Evolutionary conservation across 2,888 invertebrate genomes (phyloP), one percentile per base, ranked within the genome.

Genomic region (Steinernema scapterisci): DNA sequence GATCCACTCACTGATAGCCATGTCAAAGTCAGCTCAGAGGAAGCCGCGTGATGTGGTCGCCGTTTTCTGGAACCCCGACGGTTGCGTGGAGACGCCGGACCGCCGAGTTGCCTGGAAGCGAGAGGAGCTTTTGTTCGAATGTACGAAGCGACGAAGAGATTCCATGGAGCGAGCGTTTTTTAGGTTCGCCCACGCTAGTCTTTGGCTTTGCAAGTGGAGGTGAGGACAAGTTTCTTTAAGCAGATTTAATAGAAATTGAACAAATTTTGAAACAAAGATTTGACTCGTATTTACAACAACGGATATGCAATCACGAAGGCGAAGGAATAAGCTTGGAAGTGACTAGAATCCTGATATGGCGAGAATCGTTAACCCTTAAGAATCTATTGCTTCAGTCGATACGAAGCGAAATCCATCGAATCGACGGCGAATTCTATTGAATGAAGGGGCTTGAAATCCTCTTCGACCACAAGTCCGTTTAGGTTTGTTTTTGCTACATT

Each of bases 1-100:
- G 54, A 21, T 54, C 51, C 27, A 25, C 63, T 31, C 27, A 63
- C 63, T 63, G 63, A 63, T 21, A n/a, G 63, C 16, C 63, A 63
- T 63, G 52, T 16, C 38, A 38, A 9, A 38, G 38, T 48, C 48
- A n/a, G n/a, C 48, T 48, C 27, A 31, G 31, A n/a, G 63, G 31
- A 25, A 21, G 38, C 31, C 27, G 63, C 21, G 63, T 11, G n/a
- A 6, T 3, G 31, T 13, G 21, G 7, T 13, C 25, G 63, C 2
- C 23, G 63, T 23, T 48, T 48, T 21, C 27, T 11, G 63, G 63
- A 16, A 16, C 27, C 3, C 25, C 27, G 31, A 25, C 63, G 63
- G 38, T 63, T 63, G 63, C 63, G 63, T 25, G 31, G 63, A 27
- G 63, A 31, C 63, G 38, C 27, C 1, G 63, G 27, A 31, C 31